Conservation (phyloP, 2,888 invertebrate genomes). For the Acanthosepion pharaonis region DNA sequence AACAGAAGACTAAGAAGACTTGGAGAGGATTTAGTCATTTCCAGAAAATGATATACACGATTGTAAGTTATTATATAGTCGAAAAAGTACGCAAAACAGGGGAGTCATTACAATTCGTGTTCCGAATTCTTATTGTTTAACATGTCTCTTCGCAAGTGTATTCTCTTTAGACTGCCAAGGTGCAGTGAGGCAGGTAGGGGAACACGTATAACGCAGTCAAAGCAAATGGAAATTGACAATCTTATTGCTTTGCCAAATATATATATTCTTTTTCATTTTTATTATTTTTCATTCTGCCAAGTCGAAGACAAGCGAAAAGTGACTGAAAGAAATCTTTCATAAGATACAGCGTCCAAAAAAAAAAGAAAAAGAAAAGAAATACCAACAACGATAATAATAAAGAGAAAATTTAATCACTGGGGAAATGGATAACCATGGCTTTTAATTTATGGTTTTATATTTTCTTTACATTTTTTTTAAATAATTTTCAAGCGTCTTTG, state of each 20-base stretch:
- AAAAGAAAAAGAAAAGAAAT: no score
- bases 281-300: background rate
- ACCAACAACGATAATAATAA: no score
- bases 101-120: background rate
- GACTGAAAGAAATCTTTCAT: background rate
- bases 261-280: background rate
- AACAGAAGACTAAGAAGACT: no score
- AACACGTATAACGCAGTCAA: background rate
- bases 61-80: background rate
- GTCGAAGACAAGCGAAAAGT: background rate
- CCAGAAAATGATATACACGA: no score
- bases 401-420: background rate
- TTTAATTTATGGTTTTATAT: background rate
- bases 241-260: conserved; percentile 1
- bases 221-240: conserved; percentile 4
- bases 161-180: background rate
- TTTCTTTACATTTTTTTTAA: background rate
- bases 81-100: background rate
- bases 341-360: no score
- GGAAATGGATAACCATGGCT: background rate
- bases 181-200: background rate
- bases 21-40: no score
- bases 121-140: background rate
- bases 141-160: background rate
- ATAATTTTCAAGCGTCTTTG: background rate